Base-by-base conservation (phyloP, 2,113 vertebrate genomes). In the Gambusia affinis region DNA sequence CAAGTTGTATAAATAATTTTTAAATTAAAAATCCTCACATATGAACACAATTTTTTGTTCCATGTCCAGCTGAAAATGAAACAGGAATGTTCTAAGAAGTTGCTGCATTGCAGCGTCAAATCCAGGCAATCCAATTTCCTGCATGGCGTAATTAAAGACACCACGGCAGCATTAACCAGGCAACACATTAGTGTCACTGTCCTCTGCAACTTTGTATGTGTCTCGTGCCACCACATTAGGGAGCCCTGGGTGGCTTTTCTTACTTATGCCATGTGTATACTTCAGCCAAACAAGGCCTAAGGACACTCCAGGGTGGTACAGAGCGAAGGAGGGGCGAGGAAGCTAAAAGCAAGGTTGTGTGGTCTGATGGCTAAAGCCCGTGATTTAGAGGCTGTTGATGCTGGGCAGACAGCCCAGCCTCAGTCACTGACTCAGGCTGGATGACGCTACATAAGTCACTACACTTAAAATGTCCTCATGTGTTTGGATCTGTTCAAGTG, bases 311-410 rank as follows among this genome's bases (percentile, higher is more conserved):
- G 90, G 91, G 89, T 90, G 91, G 91, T 92, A 89, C 70, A 75
- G 86, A 76, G 79, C 78, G 81, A 57, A 87, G 68, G 91, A 88
- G 83, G 72, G 84, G 84, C 27, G n/a, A 82, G 75, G 88, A 89
- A 78, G 82, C 90, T 76, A 78, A 90, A 91, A 87, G 83, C 79
- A 80, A 91, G 82, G 85, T 91, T 82, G 93, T 94, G 93, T 94
- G 93, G 92, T 94, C 91, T 82, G 75, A 84, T 91, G 90, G 91
- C 88, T 93, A 83, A 88, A 90, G 88, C 79, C 88, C 79, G 76
- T 93, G 93, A 94, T 94, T 94, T 94, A 94, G 86, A 82, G 92
- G 90, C 93, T 94, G 93, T 94, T 93, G 92, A 92, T 93, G 83
- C 90, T 70, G 90, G 92, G 92, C 92, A 92, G 83, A 65, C 82